Evolutionary conservation across 2,113 vertebrate species (phyloP).

Genomic region (Myotis brandtii): DNA sequence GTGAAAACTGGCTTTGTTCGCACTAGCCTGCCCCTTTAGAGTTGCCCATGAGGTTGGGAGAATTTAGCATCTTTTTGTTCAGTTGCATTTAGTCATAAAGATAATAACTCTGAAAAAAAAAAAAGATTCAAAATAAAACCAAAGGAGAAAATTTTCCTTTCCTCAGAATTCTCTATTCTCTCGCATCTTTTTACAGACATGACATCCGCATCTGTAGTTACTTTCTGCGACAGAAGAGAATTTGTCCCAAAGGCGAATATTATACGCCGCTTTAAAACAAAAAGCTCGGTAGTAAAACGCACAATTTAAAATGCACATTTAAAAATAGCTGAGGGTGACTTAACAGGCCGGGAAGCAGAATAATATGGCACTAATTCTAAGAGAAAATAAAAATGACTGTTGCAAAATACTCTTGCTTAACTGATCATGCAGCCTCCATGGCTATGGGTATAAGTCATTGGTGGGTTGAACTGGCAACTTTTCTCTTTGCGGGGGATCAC

Average conservation of each 20-base stretch:
- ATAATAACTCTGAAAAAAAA: constrained; percentile 53
- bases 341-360: constrained; percentile 76
- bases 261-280: constrained; percentile 61
- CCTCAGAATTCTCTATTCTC: constrained; percentile 55
- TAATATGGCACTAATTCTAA: constrained; percentile 71
- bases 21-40: neutral
- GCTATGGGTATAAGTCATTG: neutral
- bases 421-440: neutral
- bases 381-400: constrained; percentile 73
- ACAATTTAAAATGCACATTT: constrained; percentile 78
- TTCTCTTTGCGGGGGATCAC: constrained; percentile 10
- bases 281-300: constrained; percentile 69
- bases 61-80: constrained; percentile 70
- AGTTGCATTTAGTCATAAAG: constrained; percentile 74
- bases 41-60: constrained; percentile 70
- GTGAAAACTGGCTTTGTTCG: constrained; percentile 57
- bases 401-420: constrained; percentile 56
- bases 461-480: constrained; percentile 23
- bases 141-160: constrained; percentile 45
- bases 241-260: constrained; percentile 76
- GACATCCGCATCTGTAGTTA: constrained; percentile 49
- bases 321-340: constrained; percentile 74
- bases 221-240: constrained; percentile 68
- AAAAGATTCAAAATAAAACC: constrained; percentile 63
- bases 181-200: constrained; percentile 66